Conservation (phyloP, 1,140 invertebrate species). For the Rhagoletis pomonella region DNA sequence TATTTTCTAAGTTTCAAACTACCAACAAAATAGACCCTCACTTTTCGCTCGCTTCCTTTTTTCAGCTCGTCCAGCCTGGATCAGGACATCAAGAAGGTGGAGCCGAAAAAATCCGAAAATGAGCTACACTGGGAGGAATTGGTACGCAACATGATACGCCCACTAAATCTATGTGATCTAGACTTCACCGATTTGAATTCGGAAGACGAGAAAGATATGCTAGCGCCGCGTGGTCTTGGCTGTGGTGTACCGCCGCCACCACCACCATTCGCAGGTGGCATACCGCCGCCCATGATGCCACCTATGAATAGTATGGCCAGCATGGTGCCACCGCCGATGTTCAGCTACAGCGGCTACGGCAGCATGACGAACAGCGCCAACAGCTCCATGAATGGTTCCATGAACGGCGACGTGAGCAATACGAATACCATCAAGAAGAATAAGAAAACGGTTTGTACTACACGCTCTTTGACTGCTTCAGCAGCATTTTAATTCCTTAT, state of each 20-base stretch:
- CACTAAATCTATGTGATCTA: conserved; percentile 93
- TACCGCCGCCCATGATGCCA: conserved; percentile 71
- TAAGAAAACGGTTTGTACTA: conserved; percentile 88
- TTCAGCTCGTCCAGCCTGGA: conserved; percentile 74
- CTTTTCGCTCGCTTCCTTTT: neutral
- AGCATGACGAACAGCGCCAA: conserved; percentile 71
- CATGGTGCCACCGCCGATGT: conserved; percentile 74
- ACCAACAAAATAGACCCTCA: neutral
- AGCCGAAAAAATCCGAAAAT: conserved; percentile 90
- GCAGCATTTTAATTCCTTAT: neutral
- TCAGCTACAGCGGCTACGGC: conserved; percentile 67
- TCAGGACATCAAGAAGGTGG: conserved; percentile 76
- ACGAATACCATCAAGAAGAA: conserved; percentile 84
- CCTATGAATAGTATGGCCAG: conserved; percentile 73
- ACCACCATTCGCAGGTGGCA: conserved; percentile 73
- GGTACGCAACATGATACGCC: conserved; percentile 85
- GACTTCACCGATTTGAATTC: conserved; percentile 95
- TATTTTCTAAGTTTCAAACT: too few species aligned
- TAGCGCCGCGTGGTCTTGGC: conserved; percentile 78
- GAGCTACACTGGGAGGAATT: conserved; percentile 97
- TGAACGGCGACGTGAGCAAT: conserved; percentile 72
- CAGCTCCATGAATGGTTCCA: conserved; percentile 70
- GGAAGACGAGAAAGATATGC: conserved; percentile 82
- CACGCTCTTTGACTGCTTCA: too few species aligned
- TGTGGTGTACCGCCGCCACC: conserved; percentile 84